These are phyloP conservation scores for Cisticola juncidis DNA, from an alignment of 2,113 vertebrate species.

Conservation along the genomic window DNA sequence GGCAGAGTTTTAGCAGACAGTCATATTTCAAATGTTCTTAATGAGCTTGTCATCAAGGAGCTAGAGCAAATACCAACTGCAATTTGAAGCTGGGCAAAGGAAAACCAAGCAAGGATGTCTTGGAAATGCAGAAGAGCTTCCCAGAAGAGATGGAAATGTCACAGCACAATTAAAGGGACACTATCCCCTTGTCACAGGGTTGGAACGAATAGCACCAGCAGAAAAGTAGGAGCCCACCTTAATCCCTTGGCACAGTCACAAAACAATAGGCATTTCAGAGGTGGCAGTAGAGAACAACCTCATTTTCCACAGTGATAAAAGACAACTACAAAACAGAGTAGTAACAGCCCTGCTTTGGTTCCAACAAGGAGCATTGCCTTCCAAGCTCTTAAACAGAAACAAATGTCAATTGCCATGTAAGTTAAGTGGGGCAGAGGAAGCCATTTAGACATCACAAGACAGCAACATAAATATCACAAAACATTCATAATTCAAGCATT, in stretches of 20 bases:
- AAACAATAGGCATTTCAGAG: background rate
- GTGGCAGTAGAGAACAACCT: background rate
- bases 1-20: background rate
- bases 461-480: background rate
- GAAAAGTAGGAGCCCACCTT: background rate
- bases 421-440: background rate
- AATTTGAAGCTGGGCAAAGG: background rate
- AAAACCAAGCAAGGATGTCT: background rate
- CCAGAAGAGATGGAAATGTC: background rate
- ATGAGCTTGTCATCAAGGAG: background rate
- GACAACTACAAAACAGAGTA: background rate
- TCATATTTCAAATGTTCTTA: background rate
- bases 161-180: background rate
- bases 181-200: background rate
- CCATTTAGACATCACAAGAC: background rate
- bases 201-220: accelerated
- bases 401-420: background rate
- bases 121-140: background rate
- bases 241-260: background rate
- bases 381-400: background rate
- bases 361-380: background rate
- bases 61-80: background rate
- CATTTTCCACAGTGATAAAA: background rate
- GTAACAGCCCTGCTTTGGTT: background rate
- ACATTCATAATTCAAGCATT: background rate